Percentiles rank a stretch among this genome's conserved stretches.
Evolutionary conservation across 1,140 invertebrate species (phyloP).

Genomic region (Drosophila lacteicornis): DNA sequence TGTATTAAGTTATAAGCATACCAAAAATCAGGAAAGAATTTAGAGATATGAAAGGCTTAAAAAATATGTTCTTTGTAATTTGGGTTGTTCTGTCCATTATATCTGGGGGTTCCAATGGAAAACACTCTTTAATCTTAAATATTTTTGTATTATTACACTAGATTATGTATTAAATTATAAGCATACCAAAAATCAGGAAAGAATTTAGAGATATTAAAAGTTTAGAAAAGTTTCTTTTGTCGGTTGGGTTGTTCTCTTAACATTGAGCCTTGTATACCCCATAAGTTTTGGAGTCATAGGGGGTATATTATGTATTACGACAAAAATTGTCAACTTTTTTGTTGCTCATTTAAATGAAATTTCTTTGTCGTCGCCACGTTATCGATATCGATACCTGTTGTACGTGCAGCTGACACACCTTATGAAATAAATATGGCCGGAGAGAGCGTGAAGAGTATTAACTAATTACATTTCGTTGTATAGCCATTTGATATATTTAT

Average conservation of each 20-base stretch:
- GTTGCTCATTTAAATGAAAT: constrained; percentile 59
- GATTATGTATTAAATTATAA: neutral
- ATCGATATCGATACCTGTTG: constrained; percentile 44
- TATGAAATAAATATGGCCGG: constrained; percentile 38
- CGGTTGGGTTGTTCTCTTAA: too few species aligned
- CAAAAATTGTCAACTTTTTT: constrained; percentile 19
- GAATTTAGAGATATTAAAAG: too few species aligned
- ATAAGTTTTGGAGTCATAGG: neutral
- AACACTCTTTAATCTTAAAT: neutral
- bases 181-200: neutral
- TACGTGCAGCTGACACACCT: constrained; percentile 63
- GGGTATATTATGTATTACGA: constrained; percentile 15
- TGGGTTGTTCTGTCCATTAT: too few species aligned
- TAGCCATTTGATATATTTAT: constrained; percentile 73
- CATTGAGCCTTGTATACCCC: neutral
- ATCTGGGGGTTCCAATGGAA: neutral
- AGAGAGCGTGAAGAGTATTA: constrained; percentile 56
- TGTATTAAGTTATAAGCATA: neutral
- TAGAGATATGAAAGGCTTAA: neutral
- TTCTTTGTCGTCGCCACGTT: constrained; percentile 55
- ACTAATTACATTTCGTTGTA: constrained; percentile 82
- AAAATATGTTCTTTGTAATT: too few species aligned
- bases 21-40: neutral
- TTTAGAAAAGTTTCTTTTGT: neutral
- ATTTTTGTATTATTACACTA: neutral